phyloP scores from a whole-genome alignment of 2,888 invertebrate genomes.

The Agrilus mali region DNA sequence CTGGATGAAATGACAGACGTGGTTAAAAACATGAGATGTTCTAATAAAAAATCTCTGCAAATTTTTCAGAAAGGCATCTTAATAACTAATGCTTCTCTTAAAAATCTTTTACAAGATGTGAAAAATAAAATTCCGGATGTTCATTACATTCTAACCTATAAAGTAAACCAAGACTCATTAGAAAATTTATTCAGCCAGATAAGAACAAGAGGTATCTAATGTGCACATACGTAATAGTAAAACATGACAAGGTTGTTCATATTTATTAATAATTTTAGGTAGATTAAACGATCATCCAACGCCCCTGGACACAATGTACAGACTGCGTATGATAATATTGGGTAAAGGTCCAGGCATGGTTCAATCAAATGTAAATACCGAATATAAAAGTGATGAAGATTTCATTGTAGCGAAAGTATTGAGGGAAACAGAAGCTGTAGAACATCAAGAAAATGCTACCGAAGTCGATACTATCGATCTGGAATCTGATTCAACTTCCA shows the following conservation, averaged over 20 bases:
- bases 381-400: constrained; percentile 3
- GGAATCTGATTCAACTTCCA: not conserved
- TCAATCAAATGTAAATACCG: constrained; percentile 1
- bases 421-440: too few species aligned
- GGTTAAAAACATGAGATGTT: constrained; percentile 3
- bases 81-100: constrained; percentile 7
- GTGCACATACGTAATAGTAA: too few species aligned
- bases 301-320: constrained; percentile 13
- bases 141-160: constrained; percentile 4
- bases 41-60: constrained; percentile 3
- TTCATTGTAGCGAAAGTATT: constrained; percentile 4
- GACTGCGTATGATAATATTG: constrained; percentile 14
- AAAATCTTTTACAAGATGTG: constrained; percentile 1
- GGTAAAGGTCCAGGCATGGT: constrained; percentile 7
- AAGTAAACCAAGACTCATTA: constrained; percentile 9
- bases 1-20: too few species aligned
- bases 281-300: constrained; percentile 16
- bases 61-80: too few species aligned
- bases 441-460: too few species aligned
- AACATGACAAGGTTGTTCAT: too few species aligned
- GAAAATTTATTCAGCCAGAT: constrained; percentile 13
- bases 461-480: too few species aligned
- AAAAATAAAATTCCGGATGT: not conserved
- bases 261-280: too few species aligned
- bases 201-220: constrained; percentile 8